Evolutionary conservation across 2,888 invertebrate genomes (phyloP).

Genomic region (Lithosia quadra): DNA sequence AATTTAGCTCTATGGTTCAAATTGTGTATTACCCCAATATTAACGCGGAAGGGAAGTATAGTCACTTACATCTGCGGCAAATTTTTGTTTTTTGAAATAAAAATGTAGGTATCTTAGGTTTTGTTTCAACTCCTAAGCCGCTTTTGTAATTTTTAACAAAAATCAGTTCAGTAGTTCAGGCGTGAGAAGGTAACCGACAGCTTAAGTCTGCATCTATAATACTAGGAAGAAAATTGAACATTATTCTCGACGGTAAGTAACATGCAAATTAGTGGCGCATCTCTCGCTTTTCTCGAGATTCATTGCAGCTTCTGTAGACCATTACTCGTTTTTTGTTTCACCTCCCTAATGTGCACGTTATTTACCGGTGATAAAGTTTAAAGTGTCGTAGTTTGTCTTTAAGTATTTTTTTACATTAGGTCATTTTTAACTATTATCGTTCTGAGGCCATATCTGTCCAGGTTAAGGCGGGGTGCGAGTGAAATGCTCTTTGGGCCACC

Average conservation of each 20-base stretch:
- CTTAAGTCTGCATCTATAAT: not conserved
- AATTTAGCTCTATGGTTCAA: not conserved
- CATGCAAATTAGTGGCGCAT: conserved; percentile 2
- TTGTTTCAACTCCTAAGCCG: no score
- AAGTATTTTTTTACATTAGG: no score
- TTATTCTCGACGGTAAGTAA: not conserved
- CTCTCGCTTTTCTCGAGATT: not conserved
- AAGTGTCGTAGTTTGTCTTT: no score
- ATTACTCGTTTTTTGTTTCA: not conserved
- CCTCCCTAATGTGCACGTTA: not conserved
- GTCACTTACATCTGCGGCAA: no score
- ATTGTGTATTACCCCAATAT: not conserved
- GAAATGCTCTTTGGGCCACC: no score
- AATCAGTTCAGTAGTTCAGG: no score
- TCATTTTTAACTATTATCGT: not conserved
- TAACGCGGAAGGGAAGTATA: no score
- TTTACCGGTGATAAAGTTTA: not conserved
- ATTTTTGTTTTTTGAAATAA: no score
- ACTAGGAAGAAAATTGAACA: conserved; percentile 2
- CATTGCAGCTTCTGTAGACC: not conserved
- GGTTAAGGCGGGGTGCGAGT: no score
- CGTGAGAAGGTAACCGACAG: not conserved
- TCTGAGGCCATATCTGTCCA: no score
- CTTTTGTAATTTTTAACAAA: no score
- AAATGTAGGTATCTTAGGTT: no score